Conservation (phyloP, 2,888 invertebrate species). For the Tetropium fuscum region DNA sequence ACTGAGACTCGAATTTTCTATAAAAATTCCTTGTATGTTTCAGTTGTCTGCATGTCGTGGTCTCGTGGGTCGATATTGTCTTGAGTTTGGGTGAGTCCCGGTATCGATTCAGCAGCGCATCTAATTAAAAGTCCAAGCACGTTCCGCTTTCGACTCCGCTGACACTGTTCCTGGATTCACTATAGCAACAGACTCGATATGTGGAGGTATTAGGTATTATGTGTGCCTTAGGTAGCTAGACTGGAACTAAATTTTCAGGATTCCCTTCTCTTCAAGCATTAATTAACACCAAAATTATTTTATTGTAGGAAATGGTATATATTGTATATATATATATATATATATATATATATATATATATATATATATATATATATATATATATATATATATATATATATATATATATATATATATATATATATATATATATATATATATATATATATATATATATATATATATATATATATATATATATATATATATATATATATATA, state of each 20-base stretch:
- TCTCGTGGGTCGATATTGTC: conserved; percentile 50
- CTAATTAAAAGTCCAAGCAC: conserved; percentile 67
- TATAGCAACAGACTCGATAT: conserved; percentile 52
- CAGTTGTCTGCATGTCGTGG: conserved; percentile 31
- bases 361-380: too few species aligned
- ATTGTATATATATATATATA: too few species aligned
- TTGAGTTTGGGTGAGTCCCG: conserved; percentile 53
- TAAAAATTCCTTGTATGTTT: conserved; percentile 35
- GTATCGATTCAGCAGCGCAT: conserved; percentile 66
- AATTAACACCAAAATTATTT: too few species aligned
- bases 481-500: too few species aligned
- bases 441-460: too few species aligned
- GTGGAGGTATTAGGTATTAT: conserved; percentile 29
- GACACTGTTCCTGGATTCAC: conserved; percentile 65
- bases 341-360: too few species aligned
- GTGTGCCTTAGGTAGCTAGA: conserved; percentile 4
- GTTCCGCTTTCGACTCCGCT: conserved; percentile 65
- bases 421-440: too few species aligned
- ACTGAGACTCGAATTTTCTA: conserved; percentile 2
- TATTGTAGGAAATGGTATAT: too few species aligned
- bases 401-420: too few species aligned
- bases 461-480: too few species aligned
- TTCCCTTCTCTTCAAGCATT: too few species aligned
- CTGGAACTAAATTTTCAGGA: background rate
- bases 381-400: too few species aligned